phyloP scores from a whole-genome alignment of 2,888 invertebrate genomes.

The Pollenia griseotomentosa region DNA sequence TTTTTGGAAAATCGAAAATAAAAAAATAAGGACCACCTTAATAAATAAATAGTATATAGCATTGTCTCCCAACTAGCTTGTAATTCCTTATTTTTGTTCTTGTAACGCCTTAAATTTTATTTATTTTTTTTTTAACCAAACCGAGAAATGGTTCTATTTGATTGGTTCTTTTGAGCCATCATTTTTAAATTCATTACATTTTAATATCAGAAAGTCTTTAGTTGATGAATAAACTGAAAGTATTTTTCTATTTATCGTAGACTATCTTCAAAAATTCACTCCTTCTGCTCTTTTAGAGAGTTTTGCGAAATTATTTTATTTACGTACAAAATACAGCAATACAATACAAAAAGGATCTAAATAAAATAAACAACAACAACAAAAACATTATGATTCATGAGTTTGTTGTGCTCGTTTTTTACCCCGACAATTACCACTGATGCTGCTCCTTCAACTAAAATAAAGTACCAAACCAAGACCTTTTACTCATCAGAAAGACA shows the following conservation, averaged over 20 bases:
- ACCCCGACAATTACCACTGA: constrained; percentile 60
- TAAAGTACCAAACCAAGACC: constrained; percentile 32
- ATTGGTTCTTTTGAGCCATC: too few species aligned
- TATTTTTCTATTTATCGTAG: neutral
- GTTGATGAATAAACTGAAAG: neutral
- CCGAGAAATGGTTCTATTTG: too few species aligned
- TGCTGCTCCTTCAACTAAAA: constrained; percentile 50
- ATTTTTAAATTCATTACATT: too few species aligned
- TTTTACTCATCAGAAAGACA: constrained; percentile 79
- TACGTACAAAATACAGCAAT: constrained; percentile 54
- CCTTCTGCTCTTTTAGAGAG: constrained; percentile 2
- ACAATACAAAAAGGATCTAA: constrained; percentile 49
- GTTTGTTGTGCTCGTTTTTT: constrained; percentile 50
- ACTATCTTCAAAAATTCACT: neutral
- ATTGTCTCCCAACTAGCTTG: too few species aligned
- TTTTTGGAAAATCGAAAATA: too few species aligned
- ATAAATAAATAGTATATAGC: too few species aligned
- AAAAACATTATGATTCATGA: constrained; percentile 62
- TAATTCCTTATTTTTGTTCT: too few species aligned
- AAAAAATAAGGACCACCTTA: too few species aligned
- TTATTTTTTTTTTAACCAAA: too few species aligned
- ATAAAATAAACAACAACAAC: constrained; percentile 55
- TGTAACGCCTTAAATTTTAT: too few species aligned
- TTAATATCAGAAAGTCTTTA: too few species aligned
- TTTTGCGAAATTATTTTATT: constrained; percentile 45